These are phyloP conservation scores for Tubiluchus corallicola DNA, from an alignment of 2,888 invertebrate genomes.

Conservation along the genomic window DNA sequence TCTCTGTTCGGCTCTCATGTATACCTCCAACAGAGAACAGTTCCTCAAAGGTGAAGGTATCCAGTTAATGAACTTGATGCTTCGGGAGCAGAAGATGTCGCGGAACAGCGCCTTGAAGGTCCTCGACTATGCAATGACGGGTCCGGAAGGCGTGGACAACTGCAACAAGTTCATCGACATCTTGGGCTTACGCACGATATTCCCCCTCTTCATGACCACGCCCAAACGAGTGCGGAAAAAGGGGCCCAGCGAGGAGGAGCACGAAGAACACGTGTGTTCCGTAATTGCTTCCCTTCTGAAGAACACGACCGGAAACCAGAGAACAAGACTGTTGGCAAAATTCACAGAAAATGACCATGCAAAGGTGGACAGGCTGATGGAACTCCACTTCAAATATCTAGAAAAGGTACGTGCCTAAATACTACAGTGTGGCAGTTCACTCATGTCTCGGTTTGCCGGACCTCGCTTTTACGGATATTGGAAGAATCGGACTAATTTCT, in stretches of 20 bases:
- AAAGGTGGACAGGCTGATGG: conserved; percentile 85
- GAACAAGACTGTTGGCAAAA: conserved; percentile 75
- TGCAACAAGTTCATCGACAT: conserved; percentile 91
- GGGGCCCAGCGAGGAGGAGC: conserved; percentile 26
- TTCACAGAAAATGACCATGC: conserved; percentile 96
- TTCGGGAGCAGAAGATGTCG: conserved; percentile 45
- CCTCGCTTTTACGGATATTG: too few relatives aligned
- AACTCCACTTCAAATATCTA: conserved; percentile 88
- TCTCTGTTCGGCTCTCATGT: conserved; percentile 77
- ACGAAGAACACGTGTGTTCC: conserved; percentile 66
- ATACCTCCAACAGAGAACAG: conserved; percentile 55
- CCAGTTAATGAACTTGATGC: conserved; percentile 97
- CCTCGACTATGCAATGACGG: conserved; percentile 89
- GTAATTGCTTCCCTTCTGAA: conserved; percentile 80
- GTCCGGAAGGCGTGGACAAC: conserved; percentile 78
- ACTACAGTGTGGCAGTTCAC: too few relatives aligned
- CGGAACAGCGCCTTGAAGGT: conserved; percentile 90
- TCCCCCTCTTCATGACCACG: conserved; percentile 97
- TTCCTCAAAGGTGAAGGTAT: conserved; percentile 92
- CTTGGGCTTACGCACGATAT: conserved; percentile 80
- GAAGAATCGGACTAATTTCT: too few relatives aligned
- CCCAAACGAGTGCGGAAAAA: conserved; percentile 58
- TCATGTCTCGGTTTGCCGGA: too few relatives aligned
- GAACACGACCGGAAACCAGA: conserved; percentile 73
- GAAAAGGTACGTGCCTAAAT: too few relatives aligned